Evolutionary conservation across 2,113 vertebrate species (phyloP), one percentile per base, ranked within the genome.

Genomic region (Trichomycterus rosablanca): DNA sequence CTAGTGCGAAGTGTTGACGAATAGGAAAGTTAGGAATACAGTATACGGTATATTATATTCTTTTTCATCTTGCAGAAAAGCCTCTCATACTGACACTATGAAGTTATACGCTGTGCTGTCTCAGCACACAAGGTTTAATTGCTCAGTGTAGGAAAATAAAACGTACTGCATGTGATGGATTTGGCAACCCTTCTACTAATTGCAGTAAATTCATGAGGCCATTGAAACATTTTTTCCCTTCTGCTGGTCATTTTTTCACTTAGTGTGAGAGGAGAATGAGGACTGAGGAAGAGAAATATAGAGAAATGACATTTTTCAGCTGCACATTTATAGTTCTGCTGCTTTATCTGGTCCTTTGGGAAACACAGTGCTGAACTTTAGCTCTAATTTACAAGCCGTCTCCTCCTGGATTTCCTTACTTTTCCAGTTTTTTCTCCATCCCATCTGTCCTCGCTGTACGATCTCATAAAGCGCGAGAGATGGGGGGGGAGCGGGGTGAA

Each of bases 331-430:
- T 67, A 30, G 6, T 43, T 67, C 57, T 56, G 70, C 49, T 48
- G 70, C 40, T 55, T 64, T 45, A 8, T 12, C 43, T 56, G 32
- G 62, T 66, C 59, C 60, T 59, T 28, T 16, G 53, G 64, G 39
- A 28, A 48, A 59, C 22, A 44, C 34, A 34, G 39, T 53, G 64
- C 53, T 72, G 64, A 64, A 59, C 59, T 72, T 72, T 59, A 48
- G 59, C 70, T 63, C 55, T 68, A 72, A 72, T 64, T 64, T 64
- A 64, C 49, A 63, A 63, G 53, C 42, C 37, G 37, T 34, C 57
- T 72, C 66, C 70, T 67, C 18, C 26, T 54, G 70, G 64, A 72
- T 72, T 72, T 64, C 48, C 49, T 59, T 54, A 59, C 65, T 63
- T 63, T 67, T 72, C 70, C 34, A 59, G 48, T 65, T 48, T n/a